A percentile compares a stretch with the other conserved stretches of the same genome.
Evolutionary conservation across 2,797 vertebrate genomes (phyloP).

Genomic region (Carcharodon carcharias): DNA sequence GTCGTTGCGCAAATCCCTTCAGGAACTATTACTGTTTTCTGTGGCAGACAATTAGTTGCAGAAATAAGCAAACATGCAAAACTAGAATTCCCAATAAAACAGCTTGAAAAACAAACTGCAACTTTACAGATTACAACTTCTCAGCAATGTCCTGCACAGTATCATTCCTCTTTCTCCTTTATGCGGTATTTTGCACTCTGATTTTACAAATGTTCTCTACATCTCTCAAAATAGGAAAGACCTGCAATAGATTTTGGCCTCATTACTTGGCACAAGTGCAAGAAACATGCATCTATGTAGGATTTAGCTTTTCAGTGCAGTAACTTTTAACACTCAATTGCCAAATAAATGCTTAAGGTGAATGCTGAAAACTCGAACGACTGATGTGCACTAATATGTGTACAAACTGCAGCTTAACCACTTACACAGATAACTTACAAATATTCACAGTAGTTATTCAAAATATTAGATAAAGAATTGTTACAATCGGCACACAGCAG

Average conservation of each 20-base stretch:
- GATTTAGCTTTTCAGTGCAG: slow-evolving; percentile 31
- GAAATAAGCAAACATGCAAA: background rate
- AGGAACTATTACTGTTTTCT: background rate
- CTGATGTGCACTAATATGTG: background rate
- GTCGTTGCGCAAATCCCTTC: background rate
- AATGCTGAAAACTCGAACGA: background rate
- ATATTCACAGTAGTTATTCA: slow-evolving; percentile 14
- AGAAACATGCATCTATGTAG: slow-evolving; percentile 12
- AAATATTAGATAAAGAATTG: background rate
- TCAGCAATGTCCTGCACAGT: background rate
- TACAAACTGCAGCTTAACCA: background rate
- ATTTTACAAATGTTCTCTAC: background rate
- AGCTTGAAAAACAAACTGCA: background rate
- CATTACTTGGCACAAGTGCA: slow-evolving; percentile 23
- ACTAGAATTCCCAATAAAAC: slow-evolving; percentile 2
- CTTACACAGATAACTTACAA: background rate
- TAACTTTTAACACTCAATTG: slow-evolving; percentile 12
- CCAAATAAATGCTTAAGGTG: background rate
- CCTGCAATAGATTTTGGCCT: background rate
- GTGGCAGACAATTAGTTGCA: background rate
- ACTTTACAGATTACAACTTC: background rate
- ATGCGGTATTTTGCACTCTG: background rate
- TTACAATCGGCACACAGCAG: slow-evolving; percentile 1
- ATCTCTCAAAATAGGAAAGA: background rate
- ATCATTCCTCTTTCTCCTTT: background rate